phyloP scores from a whole-genome alignment of 2,113 vertebrate species.

The Muntiacus reevesi region DNA sequence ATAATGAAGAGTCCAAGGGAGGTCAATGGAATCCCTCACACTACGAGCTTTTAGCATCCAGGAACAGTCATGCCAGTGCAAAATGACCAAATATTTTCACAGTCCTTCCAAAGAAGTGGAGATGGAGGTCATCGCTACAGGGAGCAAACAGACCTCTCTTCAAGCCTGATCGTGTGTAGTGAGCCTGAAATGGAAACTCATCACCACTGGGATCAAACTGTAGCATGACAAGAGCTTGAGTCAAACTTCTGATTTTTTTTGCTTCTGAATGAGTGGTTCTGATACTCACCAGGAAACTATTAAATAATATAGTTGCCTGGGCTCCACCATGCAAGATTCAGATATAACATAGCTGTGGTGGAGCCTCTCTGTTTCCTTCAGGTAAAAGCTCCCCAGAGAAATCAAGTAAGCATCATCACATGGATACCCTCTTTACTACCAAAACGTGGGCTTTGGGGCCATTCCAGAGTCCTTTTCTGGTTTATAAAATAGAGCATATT shows the following conservation, averaged over 20 bases:
- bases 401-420: too few species aligned
- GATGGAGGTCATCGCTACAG: constrained; percentile 39
- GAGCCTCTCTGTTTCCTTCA: too few species aligned
- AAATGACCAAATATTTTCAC: constrained; percentile 29
- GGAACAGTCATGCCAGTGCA: background rate
- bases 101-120: background rate
- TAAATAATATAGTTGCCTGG: background rate
- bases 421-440: background rate
- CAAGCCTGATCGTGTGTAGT: rapidly evolving
- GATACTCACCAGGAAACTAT: background rate
- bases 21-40: background rate
- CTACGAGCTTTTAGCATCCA: background rate
- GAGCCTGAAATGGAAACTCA: background rate
- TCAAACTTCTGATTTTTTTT: background rate
- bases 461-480: background rate
- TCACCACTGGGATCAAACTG: background rate
- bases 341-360: rapidly evolving
- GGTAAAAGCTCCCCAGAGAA: background rate
- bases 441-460: background rate
- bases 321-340: background rate
- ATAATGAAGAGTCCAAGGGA: background rate
- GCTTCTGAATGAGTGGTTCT: background rate
- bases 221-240: background rate
- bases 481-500: constrained; percentile 16
- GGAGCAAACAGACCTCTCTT: background rate